Evolutionary conservation across 2,113 vertebrate species (phyloP).

Genomic region (Plestiodon gilberti): DNA sequence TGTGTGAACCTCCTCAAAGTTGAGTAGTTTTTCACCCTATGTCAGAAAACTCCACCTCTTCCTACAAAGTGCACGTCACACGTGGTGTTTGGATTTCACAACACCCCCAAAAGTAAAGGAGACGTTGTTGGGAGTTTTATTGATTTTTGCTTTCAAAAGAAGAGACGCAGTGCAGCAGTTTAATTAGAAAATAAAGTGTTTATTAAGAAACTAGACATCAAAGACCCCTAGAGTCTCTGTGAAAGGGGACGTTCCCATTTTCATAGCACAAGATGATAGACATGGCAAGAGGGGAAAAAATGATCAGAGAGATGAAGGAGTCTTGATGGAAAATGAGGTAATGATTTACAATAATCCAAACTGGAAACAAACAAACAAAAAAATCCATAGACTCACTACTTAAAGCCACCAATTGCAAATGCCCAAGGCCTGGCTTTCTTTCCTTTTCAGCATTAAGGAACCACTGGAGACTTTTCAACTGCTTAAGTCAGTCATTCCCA

Average conservation of each 20-base stretch:
- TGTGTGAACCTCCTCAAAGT: not conserved
- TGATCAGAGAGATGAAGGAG: slow-evolving; percentile 73
- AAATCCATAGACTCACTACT: slow-evolving; percentile 76
- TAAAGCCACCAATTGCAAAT: slow-evolving; percentile 76
- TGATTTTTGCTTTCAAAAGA: slow-evolving; percentile 76
- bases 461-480: slow-evolving; percentile 61
- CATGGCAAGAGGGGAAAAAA: slow-evolving; percentile 72
- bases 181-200: slow-evolving; percentile 90
- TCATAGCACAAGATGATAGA: slow-evolving; percentile 80
- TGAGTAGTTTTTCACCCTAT: not conserved
- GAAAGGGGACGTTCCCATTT: slow-evolving; percentile 79
- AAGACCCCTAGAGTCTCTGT: slow-evolving; percentile 85
- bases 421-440: slow-evolving; percentile 53
- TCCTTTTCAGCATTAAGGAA: slow-evolving; percentile 64
- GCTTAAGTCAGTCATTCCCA: slow-evolving; percentile 66
- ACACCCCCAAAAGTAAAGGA: not conserved
- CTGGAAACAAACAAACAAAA: slow-evolving; percentile 53
- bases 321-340: slow-evolving; percentile 79
- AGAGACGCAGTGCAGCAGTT: slow-evolving; percentile 78
- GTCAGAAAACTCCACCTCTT: not conserved
- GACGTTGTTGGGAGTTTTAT: slow-evolving; percentile 24
- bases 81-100: not conserved
- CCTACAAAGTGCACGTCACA: not conserved
- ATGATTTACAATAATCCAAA: slow-evolving; percentile 82
- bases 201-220: slow-evolving; percentile 90